Conservation (phyloP, 2,888 invertebrate genomes). For the Proisotoma minuta region DNA sequence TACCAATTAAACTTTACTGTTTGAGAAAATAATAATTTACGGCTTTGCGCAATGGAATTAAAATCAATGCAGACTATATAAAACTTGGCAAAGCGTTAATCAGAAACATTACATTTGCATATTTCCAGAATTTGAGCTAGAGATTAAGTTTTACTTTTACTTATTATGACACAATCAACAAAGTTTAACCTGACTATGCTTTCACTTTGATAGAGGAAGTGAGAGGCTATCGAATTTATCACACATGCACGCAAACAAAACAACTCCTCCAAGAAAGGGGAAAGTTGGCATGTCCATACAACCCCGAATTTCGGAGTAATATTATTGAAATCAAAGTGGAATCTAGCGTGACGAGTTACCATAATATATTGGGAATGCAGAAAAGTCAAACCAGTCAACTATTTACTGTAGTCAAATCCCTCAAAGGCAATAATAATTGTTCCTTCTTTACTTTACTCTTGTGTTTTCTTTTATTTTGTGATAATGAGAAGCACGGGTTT, state of each 20-base stretch:
- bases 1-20: not conserved
- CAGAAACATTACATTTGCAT: no score
- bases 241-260: not conserved
- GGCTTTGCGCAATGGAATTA: not conserved
- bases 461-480: no score
- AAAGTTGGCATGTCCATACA: not conserved
- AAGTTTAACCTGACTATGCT: not conserved
- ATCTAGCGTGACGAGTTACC: conserved; percentile 40
- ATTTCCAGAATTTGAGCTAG: not conserved
- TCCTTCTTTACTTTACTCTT: no score
- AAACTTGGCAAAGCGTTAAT: not conserved
- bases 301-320: conserved; percentile 11
- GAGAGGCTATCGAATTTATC: not conserved
- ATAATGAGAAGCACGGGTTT: conserved; percentile 37
- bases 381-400: no score
- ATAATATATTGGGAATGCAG: no score
- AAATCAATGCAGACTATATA: no score
- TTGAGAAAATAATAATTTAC: not conserved
- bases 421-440: no score
- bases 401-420: conserved; percentile 7
- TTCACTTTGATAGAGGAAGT: not conserved
- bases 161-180: not conserved
- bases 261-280: not conserved
- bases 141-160: not conserved
- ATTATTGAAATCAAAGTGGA: conserved; percentile 42